Evolutionary conservation across 2,113 vertebrate species (phyloP), one percentile per base, ranked within the genome.

Genomic region (Mugil cephalus): DNA sequence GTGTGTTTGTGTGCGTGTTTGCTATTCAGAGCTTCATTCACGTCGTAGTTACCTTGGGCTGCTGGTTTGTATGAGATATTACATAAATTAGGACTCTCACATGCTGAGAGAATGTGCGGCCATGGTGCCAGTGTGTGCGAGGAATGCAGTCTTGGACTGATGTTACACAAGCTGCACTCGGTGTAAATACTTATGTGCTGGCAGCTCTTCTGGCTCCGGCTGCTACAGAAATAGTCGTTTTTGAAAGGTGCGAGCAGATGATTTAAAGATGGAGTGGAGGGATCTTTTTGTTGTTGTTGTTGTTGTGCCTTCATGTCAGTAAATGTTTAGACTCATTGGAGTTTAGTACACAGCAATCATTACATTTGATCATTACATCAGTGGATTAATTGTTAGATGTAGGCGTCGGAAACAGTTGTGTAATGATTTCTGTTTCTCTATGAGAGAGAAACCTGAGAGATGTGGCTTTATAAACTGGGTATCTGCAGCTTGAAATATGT

Each of bases 51-150:
- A 85, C 84, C 75, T 68, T 62, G 58, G 81, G 68, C 67, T 74
- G 56, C 17, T 65, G 15, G 52, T 78, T 55, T 73, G 69, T 66
- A 40, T 62, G 77, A 79, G 60, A 71, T 60, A 75, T 90, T 89
- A 88, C 70, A 91, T 91, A 88, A 85, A 87, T 83, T 56, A 66
- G 58, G 77, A 72, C 68, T 75, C 80, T 85, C 78, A 82, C 78
- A 83, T 72, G 80, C 62, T 59, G 74, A 65, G 73, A 47, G 64
- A 79, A 65, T 85, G 81, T 79, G 80, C 51, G 7, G 71, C 56
- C 3, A n/a, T 14, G 21, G 65, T 65, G 11, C 11, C 55, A 52
- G 76, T 46, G 42, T 84, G 81, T 62, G 63, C 77, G 46, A 83
- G 73, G 56, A 78, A 81, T 62, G 59, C 17, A 34, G 19, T 61